Evolutionary conservation across 1,140 invertebrate species (phyloP).

Genomic region (Ditylenchus dipsaci): DNA sequence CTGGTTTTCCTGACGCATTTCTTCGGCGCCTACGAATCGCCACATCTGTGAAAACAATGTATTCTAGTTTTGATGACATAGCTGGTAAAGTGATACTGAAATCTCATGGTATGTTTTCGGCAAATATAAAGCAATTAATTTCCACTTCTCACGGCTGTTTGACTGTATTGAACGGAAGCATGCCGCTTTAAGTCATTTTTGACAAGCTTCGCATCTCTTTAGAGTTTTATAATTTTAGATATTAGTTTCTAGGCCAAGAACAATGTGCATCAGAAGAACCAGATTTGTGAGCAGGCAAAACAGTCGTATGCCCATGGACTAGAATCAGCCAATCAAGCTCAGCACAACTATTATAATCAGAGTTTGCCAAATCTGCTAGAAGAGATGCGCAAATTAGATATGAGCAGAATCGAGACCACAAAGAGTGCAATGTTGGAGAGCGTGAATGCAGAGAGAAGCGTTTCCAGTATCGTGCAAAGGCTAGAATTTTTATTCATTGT

Average conservation of each 20-base stretch:
- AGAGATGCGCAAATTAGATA: conserved; percentile 44
- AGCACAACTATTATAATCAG: conserved; percentile 40
- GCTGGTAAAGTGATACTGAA: no score
- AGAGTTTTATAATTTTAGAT: no score
- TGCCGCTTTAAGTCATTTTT: no score
- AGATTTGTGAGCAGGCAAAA: conserved; percentile 54
- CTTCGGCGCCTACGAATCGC: no score
- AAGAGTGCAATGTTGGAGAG: conserved; percentile 38
- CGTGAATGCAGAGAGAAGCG: conserved; percentile 46
- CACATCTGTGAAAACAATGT: no score
- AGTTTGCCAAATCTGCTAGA: conserved; percentile 50
- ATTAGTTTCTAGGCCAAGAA: conserved; percentile 9
- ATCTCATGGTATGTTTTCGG: no score
- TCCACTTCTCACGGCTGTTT: no score
- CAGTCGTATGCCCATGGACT: conserved; percentile 42
- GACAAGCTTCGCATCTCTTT: no score
- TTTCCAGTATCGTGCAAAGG: conserved; percentile 42
- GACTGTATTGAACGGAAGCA: no score
- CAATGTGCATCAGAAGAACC: conserved; percentile 39
- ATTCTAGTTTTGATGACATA: no score
- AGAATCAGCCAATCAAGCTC: conserved; percentile 43
- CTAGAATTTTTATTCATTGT: conserved; percentile 10
- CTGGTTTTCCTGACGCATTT: no score
- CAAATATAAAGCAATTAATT: no score
- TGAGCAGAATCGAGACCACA: conserved; percentile 48